Evolutionary conservation across 2,797 vertebrate species (phyloP).

Genomic region (Thunnus albacares): DNA sequence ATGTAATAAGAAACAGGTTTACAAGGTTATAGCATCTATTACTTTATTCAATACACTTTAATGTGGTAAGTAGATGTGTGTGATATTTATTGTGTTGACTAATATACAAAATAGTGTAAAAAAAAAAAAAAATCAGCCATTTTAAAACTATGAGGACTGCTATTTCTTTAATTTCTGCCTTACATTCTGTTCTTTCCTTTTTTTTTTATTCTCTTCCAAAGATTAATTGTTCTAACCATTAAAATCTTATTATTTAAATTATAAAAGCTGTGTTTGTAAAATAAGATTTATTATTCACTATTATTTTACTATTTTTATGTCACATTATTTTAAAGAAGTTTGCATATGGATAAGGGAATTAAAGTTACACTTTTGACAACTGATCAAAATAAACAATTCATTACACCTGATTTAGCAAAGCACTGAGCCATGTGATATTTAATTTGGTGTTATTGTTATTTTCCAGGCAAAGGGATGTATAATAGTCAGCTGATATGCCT

Average conservation of each 20-base stretch:
- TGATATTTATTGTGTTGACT: background rate
- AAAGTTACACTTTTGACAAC: constrained; percentile 71
- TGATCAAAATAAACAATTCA: constrained; percentile 67
- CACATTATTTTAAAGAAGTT: background rate
- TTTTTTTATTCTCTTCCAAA: no score
- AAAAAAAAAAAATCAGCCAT: background rate
- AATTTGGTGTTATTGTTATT: constrained; percentile 77
- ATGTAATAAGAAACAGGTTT: background rate
- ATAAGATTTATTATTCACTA: background rate
- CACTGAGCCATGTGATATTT: constrained; percentile 60
- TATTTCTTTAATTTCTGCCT: no score
- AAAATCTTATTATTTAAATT: background rate
- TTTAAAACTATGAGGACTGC: background rate
- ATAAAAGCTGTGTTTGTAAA: background rate
- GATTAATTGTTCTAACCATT: background rate
- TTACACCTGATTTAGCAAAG: constrained; percentile 48
- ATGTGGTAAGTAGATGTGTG: background rate
- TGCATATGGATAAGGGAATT: constrained; percentile 44
- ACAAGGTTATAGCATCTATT: background rate
- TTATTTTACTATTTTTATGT: constrained; percentile 5
- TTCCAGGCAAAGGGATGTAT: constrained; percentile 55
- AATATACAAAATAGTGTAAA: background rate
- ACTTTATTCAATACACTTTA: background rate
- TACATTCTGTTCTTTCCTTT: background rate
- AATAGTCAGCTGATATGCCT: constrained; percentile 48